Evolutionary conservation across 2,888 invertebrate species (phyloP), one percentile per base, ranked within the genome.

Genomic region (Belgica antarctica): DNA sequence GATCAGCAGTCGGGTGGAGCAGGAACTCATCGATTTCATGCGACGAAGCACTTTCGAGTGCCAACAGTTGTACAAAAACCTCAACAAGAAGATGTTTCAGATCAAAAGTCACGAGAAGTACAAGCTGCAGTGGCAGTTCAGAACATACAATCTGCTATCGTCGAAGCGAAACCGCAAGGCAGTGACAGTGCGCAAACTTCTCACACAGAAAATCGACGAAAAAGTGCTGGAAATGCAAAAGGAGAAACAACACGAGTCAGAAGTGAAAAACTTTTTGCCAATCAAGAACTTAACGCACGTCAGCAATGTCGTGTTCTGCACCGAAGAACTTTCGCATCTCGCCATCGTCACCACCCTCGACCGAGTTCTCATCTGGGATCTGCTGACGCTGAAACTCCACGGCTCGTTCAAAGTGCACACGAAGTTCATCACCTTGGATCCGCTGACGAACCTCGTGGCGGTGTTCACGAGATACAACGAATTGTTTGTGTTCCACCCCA

Each of bases 401-500:
- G 88, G 89, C 84, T 82, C 81, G 62, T 74, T 80, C 1, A 80
- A 79, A 71, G 71, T 80, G 1, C 78, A 78, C 5, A 77, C 77
- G 4, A 72, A 75, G 3, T 76, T 78, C 66, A 73, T 80, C 62
- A 79, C 80, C 12, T 85, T 88, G 31, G 90, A 90, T 80, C 82
- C 85, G 1, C 76, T 81, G 17, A 85, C 87, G 7, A 83, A 83
- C 65, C 80, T 85, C 71, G 85, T 89, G 81, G 88, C 88, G 22
- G 85, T 82, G 15, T 84, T 89, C 73, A 86, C 87, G 0, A 77
- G 76, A 15, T 80, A 83, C 72, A 82, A 83, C 73, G 83, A 85
- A 88, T 88, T 89, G 73, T 85, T 83, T 74, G 81, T 89, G 62
- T 88, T 89, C 76, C 81, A 82, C 72, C 86, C 87, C 12, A 81